phyloP scores from a whole-genome alignment of 1,140 invertebrate genomes.

The Brachionus calyciflorus region DNA sequence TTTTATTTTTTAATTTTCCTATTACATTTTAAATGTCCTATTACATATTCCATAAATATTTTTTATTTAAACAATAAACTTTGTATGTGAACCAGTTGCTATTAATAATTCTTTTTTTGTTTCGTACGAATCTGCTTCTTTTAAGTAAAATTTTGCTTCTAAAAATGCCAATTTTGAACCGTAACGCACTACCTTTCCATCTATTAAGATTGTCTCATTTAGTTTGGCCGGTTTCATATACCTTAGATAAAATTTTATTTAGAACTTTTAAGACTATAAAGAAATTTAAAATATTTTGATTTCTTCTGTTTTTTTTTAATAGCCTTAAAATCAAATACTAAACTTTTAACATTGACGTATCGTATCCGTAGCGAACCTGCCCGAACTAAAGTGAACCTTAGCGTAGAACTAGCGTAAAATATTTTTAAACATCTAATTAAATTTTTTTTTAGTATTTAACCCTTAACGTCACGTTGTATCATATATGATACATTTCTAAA shows the following conservation, averaged over 20 bases:
- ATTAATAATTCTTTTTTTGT: constrained; percentile 21
- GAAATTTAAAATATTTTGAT: background rate
- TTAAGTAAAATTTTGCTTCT: constrained; percentile 28
- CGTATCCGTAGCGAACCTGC: no score
- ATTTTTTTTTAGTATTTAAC: no score
- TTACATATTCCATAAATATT: background rate
- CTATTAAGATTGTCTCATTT: constrained; percentile 10
- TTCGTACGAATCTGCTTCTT: background rate
- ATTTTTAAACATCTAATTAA: no score
- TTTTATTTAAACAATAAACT: constrained; percentile 20
- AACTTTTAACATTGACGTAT: no score
- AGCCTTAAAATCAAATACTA: no score
- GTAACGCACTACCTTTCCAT: constrained; percentile 16
- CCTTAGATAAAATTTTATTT: background rate
- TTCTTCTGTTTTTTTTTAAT: background rate
- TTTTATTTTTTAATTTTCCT: no score
- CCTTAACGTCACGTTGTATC: no score
- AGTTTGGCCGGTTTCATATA: constrained; percentile 35
- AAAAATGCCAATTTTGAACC: constrained; percentile 30
- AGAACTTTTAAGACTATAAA: background rate
- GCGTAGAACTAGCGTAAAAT: no score
- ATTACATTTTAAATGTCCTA: no score
- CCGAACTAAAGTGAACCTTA: no score
- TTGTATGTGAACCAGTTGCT: constrained; percentile 42
- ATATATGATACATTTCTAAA: no score